Base-by-base conservation (phyloP, 1,140 invertebrate genomes). In the Drosophila serrata region DNA sequence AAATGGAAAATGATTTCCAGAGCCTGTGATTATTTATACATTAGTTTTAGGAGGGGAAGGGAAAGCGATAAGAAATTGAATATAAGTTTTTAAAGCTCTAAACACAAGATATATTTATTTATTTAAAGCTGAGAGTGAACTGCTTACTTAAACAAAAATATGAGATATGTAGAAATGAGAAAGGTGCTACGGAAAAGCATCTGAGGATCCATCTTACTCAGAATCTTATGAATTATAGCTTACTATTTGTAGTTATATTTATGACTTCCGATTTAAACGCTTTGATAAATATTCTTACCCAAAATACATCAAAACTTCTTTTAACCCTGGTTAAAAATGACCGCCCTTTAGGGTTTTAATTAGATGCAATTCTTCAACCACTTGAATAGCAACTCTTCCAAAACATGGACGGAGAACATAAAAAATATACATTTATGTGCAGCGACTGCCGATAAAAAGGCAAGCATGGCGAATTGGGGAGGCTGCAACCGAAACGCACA, bases 381-480 rank as follows among this genome's bases (percentile, higher is more conserved):
- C 53, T 56, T 56, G 24, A 61, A 43, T 15, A 37, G 17, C 22
- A 65, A 46, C 22, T 35, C 15, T 15, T 55, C 31, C 9, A 22
- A 48, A 60, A 69, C 46, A 46, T 72, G 43, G 57, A 80, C 80
- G 19, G 45, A 11, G 48, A 72, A 70, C 63, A 77, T 64, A 48
- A 63, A 75, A 73, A 59, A 59, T 75, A 57, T 37, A n/a, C 19
- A 55, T 55, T 53, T 22, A 24, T 49, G 45, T 74, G 58, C 69
- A 51, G 58, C 31, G 64, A 35, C 13, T 35, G 40, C 11, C 29
- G 53, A 65, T 64, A 82, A 76, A 84, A 74, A 79, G 62, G 43
- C 74, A 85, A 64, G 45, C 85, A 65, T 90, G 65, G 17, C 85
- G 48, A 88, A 88, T 88, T 61, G 69, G 15, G 15, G 58, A 51